These are phyloP conservation scores for Trichonephila inaurata DNA, from an alignment of 1,140 invertebrate genomes.

Conservation along the genomic window DNA sequence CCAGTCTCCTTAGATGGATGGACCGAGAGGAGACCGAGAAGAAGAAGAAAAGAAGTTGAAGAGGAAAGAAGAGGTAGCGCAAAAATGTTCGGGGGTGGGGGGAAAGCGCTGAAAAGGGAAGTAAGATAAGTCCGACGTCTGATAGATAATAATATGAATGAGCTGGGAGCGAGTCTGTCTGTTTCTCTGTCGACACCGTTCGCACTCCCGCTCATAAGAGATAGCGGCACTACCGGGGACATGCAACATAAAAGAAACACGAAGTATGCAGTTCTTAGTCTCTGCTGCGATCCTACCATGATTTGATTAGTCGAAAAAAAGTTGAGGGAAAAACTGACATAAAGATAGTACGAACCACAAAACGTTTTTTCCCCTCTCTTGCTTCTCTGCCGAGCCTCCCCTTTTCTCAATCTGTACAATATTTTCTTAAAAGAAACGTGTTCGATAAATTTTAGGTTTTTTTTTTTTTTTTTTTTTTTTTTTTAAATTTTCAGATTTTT, in stretches of 20 bases:
- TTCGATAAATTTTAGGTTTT: conserved; percentile 74
- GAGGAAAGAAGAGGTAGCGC: conserved; percentile 30
- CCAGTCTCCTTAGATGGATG: background rate
- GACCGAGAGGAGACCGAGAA: background rate
- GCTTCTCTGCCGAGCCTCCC: background rate
- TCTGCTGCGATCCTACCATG: conserved; percentile 56
- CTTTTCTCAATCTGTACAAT: conserved; percentile 62
- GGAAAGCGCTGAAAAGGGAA: conserved; percentile 71
- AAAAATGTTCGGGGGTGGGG: background rate
- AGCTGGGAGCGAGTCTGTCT: conserved; percentile 57
- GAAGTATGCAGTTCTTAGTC: conserved; percentile 60
- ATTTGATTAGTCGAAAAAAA: conserved; percentile 75
- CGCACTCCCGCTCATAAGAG: conserved; percentile 40
- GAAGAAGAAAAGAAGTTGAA: conserved; percentile 1
- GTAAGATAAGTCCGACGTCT: conserved; percentile 70
- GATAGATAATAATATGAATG: conserved; percentile 76
- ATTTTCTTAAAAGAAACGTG: conserved; percentile 75
- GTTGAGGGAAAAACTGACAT: conserved; percentile 69
- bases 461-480: background rate
- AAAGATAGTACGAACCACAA: conserved; percentile 76
- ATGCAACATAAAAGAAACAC: conserved; percentile 73
- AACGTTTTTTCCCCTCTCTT: conserved; percentile 47
- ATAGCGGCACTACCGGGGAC: conserved; percentile 64
- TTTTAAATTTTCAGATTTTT: conserved; percentile 3
- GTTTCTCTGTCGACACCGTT: conserved; percentile 48